phyloP scores from a whole-genome alignment of 2,797 vertebrate genomes.

The Fundulus diaphanus region DNA sequence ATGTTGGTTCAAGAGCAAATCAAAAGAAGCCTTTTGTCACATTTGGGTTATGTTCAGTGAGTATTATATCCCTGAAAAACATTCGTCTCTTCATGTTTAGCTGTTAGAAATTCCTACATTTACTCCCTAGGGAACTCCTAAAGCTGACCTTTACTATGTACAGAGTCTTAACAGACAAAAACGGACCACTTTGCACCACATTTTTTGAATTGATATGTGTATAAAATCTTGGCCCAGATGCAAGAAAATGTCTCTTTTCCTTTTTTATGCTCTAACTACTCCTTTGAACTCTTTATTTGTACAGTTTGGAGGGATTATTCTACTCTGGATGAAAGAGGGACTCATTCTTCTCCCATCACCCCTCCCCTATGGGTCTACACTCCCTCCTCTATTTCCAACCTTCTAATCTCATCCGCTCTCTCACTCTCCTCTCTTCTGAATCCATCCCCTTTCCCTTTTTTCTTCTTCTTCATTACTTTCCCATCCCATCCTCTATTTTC shows the following conservation, averaged over 20 bases:
- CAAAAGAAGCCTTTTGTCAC: background rate
- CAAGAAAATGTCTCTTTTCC: slow-evolving; percentile 16
- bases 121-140: background rate
- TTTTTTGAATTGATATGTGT: background rate
- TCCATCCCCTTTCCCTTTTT: slow-evolving; percentile 33
- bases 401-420: slow-evolving; percentile 62
- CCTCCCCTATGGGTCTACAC: slow-evolving; percentile 44
- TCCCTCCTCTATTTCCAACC: slow-evolving; percentile 43
- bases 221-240: slow-evolving; percentile 11
- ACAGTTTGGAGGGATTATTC: slow-evolving; percentile 70
- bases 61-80: background rate
- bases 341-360: slow-evolving; percentile 49
- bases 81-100: background rate
- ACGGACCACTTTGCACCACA: background rate
- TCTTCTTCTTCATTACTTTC: slow-evolving; percentile 46
- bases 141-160: background rate
- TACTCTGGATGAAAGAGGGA: slow-evolving; percentile 61
- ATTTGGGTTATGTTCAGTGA: background rate
- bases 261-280: slow-evolving; percentile 45
- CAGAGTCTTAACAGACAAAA: background rate
- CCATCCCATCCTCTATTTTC: slow-evolving; percentile 48
- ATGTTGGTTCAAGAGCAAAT: background rate
- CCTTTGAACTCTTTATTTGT: slow-evolving; percentile 70
- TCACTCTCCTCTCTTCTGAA: slow-evolving; percentile 37
- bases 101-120: background rate